Conservation (phyloP, 2,888 invertebrate genomes). For the Vesta saturnalis region DNA sequence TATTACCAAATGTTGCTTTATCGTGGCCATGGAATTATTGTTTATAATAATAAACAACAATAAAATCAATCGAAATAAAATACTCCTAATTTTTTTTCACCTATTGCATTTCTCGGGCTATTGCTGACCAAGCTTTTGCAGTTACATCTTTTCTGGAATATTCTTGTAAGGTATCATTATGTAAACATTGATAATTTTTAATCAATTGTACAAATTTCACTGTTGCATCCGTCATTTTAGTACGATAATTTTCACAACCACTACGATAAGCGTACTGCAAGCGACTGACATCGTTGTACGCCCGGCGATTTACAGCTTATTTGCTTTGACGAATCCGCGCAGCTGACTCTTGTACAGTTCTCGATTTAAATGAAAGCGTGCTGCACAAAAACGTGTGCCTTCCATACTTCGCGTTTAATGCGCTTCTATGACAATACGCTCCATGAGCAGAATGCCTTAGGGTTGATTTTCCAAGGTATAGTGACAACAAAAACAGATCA, state of each 20-base stretch:
- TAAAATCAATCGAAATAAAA: no score
- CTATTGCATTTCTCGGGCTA: constrained; percentile 46
- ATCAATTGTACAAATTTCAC: constrained; percentile 47
- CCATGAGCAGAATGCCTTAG: neutral
- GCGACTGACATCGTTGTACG: neutral
- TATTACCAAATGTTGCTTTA: neutral
- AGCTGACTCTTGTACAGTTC: no score
- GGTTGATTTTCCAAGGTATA: no score
- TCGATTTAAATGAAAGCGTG: no score
- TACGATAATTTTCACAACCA: neutral
- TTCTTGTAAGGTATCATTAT: constrained; percentile 34
- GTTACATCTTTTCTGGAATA: constrained; percentile 39
- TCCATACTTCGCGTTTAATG: no score
- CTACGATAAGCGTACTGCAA: neutral
- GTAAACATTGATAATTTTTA: constrained; percentile 41
- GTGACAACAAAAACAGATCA: no score
- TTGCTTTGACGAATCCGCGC: no score
- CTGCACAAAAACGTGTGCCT: no score
- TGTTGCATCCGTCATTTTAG: neutral
- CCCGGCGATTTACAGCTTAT: no score
- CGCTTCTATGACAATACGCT: neutral
- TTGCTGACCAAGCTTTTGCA: constrained; percentile 50
- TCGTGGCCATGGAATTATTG: no score
- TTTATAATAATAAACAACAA: no score
- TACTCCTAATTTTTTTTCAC: neutral